A percentile compares a stretch with the other conserved stretches of the same genome.
phyloP scores from a whole-genome alignment of 1,140 invertebrate genomes.

The Leptoteleia sp. region DNA sequence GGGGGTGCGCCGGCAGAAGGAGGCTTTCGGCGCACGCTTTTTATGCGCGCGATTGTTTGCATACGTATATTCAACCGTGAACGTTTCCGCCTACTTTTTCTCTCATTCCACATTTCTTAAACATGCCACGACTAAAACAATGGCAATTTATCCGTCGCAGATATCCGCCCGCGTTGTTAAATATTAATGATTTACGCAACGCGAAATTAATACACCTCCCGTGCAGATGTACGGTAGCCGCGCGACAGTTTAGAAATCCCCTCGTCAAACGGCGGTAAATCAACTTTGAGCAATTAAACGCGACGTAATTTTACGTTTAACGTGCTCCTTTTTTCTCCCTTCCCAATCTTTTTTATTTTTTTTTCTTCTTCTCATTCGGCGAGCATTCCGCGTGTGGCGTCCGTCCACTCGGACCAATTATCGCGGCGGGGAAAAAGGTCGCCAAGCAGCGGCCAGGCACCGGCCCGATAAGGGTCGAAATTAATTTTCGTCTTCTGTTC shows the following conservation, averaged over 20 bases:
- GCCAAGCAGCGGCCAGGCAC: no score
- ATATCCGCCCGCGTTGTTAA: slow-evolving; percentile 66
- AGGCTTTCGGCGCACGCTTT: slow-evolving; percentile 47
- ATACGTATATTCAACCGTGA: slow-evolving; percentile 63
- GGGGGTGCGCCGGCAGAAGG: slow-evolving; percentile 5
- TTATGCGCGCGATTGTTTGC: slow-evolving; percentile 53
- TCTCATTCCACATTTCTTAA: slow-evolving; percentile 64
- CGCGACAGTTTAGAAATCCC: slow-evolving; percentile 70
- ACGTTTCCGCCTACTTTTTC: slow-evolving; percentile 66
- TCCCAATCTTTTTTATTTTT: no score
- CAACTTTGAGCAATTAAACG: no score
- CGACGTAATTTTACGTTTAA: no score
- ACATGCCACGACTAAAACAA: slow-evolving; percentile 62
- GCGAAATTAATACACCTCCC: slow-evolving; percentile 61
- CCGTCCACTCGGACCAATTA: no score
- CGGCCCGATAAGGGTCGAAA: no score
- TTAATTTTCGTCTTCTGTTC: no score
- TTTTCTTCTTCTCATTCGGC: no score
- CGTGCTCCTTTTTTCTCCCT: no score
- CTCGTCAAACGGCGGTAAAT: not conserved
- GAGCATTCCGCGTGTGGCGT: no score
- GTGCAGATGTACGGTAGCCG: slow-evolving; percentile 48
- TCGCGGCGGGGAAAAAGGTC: no score
- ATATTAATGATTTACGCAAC: slow-evolving; percentile 70
- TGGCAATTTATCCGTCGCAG: slow-evolving; percentile 65